These are phyloP conservation scores for Diprion similis DNA, from an alignment of 1,140 invertebrate species.

Conservation along the genomic window DNA sequence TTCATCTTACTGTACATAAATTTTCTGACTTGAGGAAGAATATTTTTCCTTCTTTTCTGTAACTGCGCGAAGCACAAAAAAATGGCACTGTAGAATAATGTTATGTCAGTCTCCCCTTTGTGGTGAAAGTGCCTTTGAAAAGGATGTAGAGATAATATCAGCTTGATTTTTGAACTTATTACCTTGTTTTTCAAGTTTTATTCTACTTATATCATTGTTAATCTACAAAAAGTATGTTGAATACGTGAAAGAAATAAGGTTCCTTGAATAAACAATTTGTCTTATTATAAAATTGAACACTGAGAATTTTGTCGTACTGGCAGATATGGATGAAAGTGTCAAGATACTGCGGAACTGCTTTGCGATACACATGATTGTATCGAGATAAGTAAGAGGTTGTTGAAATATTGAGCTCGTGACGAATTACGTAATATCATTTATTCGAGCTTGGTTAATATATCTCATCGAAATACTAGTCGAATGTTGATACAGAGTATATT, in stretches of 20 bases:
- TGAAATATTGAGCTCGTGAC: not conserved
- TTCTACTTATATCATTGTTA: not conserved
- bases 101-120: constrained; percentile 23
- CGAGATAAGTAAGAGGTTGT: not conserved
- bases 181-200: constrained; percentile 19
- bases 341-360: not conserved
- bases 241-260: not conserved
- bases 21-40: too few species aligned
- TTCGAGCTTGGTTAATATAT: not conserved
- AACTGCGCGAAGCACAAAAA: constrained; percentile 1
- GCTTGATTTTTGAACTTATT: constrained; percentile 28
- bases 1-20: too few species aligned
- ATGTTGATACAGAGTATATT: not conserved
- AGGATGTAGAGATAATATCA: constrained; percentile 15
- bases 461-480: not conserved
- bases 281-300: not conserved
- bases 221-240: not conserved
- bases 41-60: not conserved
- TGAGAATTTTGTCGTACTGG: not conserved
- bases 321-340: not conserved
- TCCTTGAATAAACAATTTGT: not conserved
- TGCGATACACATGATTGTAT: not conserved
- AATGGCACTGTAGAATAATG: not conserved
- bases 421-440: not conserved
- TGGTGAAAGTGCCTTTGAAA: constrained; percentile 30